A percentile compares a stretch with the other conserved stretches of the same genome.
Evolutionary conservation across 1,140 invertebrate genomes (phyloP).

Genomic region (Ephestia elutella): DNA sequence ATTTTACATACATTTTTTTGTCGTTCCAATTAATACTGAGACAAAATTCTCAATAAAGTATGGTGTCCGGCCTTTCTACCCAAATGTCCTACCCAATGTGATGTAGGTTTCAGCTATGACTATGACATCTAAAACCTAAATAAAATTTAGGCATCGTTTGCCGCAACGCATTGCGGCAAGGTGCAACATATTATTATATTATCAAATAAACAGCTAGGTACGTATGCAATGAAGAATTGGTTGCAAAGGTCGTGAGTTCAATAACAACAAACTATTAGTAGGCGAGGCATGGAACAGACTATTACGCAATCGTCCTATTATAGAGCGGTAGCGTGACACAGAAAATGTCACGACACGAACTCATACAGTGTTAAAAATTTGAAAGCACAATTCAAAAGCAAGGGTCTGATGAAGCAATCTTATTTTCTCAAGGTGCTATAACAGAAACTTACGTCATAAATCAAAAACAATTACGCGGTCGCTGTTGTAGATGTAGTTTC

Average conservation of each 20-base stretch:
- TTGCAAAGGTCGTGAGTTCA: constrained; percentile 47
- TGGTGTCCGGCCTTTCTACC: too few relatives aligned
- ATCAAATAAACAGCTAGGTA: constrained; percentile 16
- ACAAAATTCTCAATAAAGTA: too few relatives aligned
- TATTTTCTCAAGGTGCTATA: constrained; percentile 21
- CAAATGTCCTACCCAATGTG: too few relatives aligned
- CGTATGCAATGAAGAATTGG: background rate
- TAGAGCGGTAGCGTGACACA: constrained; percentile 30
- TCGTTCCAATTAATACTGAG: too few relatives aligned
- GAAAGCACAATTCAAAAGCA: too few relatives aligned
- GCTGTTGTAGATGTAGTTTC: too few relatives aligned
- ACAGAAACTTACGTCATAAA: constrained; percentile 24
- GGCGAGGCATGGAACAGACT: constrained; percentile 37
- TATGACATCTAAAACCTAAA: too few relatives aligned
- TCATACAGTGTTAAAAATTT: background rate
- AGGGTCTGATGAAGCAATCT: background rate
- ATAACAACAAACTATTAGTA: constrained; percentile 45
- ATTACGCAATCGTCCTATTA: constrained; percentile 51
- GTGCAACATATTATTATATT: constrained; percentile 4
- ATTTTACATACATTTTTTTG: too few relatives aligned
- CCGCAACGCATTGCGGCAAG: too few relatives aligned
- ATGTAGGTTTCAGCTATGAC: too few relatives aligned
- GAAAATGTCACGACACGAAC: constrained; percentile 36
- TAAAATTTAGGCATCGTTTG: too few relatives aligned
- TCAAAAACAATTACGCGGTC: background rate